Evolutionary conservation across 2,888 invertebrate genomes (phyloP), one percentile per base, ranked within the genome.

Genomic region (Amphipyra tragopoginis): DNA sequence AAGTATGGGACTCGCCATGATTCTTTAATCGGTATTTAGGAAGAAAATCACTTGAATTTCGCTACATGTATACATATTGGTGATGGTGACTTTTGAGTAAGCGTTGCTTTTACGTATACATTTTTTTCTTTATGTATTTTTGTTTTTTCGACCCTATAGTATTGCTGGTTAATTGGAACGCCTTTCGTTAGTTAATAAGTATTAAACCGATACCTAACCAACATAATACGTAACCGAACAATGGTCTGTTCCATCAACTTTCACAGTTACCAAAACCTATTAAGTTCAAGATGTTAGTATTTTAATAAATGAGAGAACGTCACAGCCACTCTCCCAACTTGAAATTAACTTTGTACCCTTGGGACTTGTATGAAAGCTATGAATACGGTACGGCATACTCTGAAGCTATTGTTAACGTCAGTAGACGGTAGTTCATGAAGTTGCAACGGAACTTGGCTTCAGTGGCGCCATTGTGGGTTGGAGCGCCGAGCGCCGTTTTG

Each of bases 341-440:
- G 88, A 90, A 93, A 94, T 93, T 93, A 93, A 93, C 91, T 93
- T 88, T 81, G 83, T 68, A 69, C 93, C 90, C 93, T 68, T 71
- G 92, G 92, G 86, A 86, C 54, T 36, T 63, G 65, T 62, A 70
- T 62, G 74, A 67, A 73, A 71, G 75, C 77, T 71, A 81, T 86
- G 86, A 85, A 86, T 84, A 83, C 78, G 75, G 68, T 73, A 69
- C 69, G 69, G 71, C 62, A 47, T 59, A 53, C 52, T 51, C 60
- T 34, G 70, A 67, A 65, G 72, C 81, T 71, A 84, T 84, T 84
- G 84, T 85, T 79, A 44, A 48, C 45, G 60, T 40, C 45, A 29
- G n/a, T 21, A 39, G 48, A 53, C 51, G 8, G 43, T 11, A 52
- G 56, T 75, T 72, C 57, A 52, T 45, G 76, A 51, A 71, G 39